Evolutionary conservation across 2,113 vertebrate species (phyloP), one percentile per base, ranked within the genome.

Genomic region (Spea bombifrons): DNA sequence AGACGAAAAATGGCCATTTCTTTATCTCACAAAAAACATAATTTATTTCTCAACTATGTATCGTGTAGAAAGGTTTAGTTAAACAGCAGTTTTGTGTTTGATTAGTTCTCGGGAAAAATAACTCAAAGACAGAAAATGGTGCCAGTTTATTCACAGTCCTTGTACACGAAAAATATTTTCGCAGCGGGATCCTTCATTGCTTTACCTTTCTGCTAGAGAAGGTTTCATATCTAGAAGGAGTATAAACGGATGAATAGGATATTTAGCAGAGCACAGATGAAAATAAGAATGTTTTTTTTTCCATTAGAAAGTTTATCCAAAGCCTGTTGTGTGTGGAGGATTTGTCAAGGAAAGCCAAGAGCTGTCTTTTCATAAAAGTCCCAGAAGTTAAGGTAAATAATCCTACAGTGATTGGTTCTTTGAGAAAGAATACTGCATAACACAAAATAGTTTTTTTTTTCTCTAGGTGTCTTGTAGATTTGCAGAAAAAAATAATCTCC

Each of bases 91-190:
- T 17, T 43, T 57, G n/a, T 61, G 17, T 76, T 13, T 76, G 43
- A 8, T 2, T 12, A 53, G 45, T 30, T 30, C 30, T 30, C 13
- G 8, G 53, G 30, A 64, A 30, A 17, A 6, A 16, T 17, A 16
- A 64, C 4, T 64, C 61, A 68, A 49, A 77, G n/a, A 61, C 70
- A 55, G 17, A 63, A 49, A 45, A 63, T 48, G 55, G 53, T 70
- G 67, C 66, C 46, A 77, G 53, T 67, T 46, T 48, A 76, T 48
- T 76, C 65, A 77, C 75, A 77, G 66, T 44, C 55, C 67, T 70
- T 44, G 67, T 59, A n/a, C 30, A 63, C 9, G 61, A 50, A 48
- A 13, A 59, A 59, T 15, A 45, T 49, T 77, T 45, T 59, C 2
- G 12, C 69, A 30, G n/a, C 44, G 63, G 59, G 55, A 44, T 70